Evolutionary conservation across 2,888 invertebrate genomes (phyloP), one percentile per base, ranked within the genome.

Genomic region (Diloba caeruleocephala): DNA sequence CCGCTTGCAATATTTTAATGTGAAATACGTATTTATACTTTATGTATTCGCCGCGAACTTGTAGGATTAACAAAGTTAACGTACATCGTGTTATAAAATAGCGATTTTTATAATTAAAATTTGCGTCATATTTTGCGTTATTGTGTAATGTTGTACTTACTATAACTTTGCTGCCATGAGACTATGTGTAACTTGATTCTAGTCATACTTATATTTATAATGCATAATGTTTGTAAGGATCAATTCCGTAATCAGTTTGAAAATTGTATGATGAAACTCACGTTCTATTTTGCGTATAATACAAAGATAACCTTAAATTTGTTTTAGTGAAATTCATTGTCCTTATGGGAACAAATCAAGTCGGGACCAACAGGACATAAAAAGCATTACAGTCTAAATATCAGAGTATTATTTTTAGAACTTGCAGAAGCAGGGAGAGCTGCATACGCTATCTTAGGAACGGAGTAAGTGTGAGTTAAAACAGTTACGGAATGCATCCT

Each of bases 131-230:
- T 57, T 58, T 58, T 55, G 44, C 45, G 36, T 60, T 50, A 51
- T 54, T 63, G 36, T 68, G 56, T 62, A 61, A 67, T 52, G 17
- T 65, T 71, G 45, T 54, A 54, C 45, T 60, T 37, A n/a, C n/a
- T n/a, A n/a, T 69, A 45, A 50, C 68, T 72, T 67, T 73, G 74
- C 78, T 82, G 76, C 72, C 73, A 77, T 76, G 68, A 75, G 55
- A 65, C 46, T 78, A 70, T 48, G 51, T 74, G 66, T 76, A 68
- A 78, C 63, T 76, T 79, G 64, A 76, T 78, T 86, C 87, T 87
- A 88, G 88, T 87, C 88, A 86, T 76, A 79, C 65, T 77, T 76
- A 71, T 75, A 75, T 75, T 63, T 71, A 53, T 69, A 60, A 55
- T 64, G 67, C 60, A 65, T 62, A 21, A 64, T 68, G 43, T 63